Base-by-base conservation (phyloP, 2,888 invertebrate genomes). In the Salticus scenicus region DNA sequence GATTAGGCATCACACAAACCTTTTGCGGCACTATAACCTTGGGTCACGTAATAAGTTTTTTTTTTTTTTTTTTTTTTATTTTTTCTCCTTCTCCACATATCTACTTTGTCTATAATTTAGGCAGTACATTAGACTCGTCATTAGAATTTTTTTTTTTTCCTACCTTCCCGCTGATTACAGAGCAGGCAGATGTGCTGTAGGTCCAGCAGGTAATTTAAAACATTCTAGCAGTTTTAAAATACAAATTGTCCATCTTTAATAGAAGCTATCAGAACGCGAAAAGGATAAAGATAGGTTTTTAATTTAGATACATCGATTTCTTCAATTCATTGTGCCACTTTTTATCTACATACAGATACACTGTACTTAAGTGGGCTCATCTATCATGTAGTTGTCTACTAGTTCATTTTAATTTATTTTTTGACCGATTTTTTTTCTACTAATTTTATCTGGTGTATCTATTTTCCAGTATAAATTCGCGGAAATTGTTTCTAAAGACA, bases 221-320 rank as follows among this genome's bases (percentile, higher is more conserved):
- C 83, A 73, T 83, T 83, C 71, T 83, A 67, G 67, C 83, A 77
- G 77, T 77, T 83, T 83, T 83, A 83, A 83, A 83, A 77, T 83
- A 83, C 83, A 77, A 83, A 83, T 71, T 83, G 72, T 77, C 64
- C 72, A 81, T n/a, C 72, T 72, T 24, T 83, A 77, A 83, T 83
- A 27, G 51, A 51, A 77, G 64, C 67, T 41, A 83, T 83, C 71
- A 73, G 4, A 41, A 20, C 30, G 14, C 47, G 24, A n/a, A n/a
- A 4, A 4, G 57, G 57, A 1, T 24, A 37, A n/a, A 17, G 24
- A 57, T 57, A 24, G 24, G 57, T 57, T 57, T 57, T 57, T 57
- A 57, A 57, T 57, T 57, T 57, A 24, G 57, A 57, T 24, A 57
- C 24, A 57, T 57, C 57, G 57, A 1, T 20, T 5, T 4, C 24